phyloP scores from a whole-genome alignment of 2,888 invertebrate genomes.

The Lucinisca nassula region DNA sequence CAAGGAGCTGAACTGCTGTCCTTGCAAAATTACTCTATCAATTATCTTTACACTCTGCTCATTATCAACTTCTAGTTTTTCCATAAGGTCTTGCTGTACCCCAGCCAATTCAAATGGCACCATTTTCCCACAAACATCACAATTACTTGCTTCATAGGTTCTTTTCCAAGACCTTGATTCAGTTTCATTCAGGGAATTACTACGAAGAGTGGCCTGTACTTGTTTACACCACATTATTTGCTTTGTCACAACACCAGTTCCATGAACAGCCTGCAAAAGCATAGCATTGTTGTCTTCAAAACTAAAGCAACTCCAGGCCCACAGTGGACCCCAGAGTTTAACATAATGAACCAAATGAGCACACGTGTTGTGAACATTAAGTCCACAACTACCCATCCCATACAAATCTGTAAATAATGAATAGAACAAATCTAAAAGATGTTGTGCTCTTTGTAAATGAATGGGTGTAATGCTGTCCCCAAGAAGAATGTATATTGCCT shows the following conservation, averaged over 20 bases:
- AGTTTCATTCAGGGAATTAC: background rate
- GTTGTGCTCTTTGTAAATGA: constrained; percentile 34
- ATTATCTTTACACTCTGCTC: background rate
- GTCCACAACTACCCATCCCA: constrained; percentile 42
- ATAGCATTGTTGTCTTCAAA: constrained; percentile 37
- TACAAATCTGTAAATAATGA: constrained; percentile 35
- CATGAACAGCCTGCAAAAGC: background rate
- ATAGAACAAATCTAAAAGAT: constrained; percentile 48
- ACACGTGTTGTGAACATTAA: constrained; percentile 60
- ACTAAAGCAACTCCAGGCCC: constrained; percentile 49
- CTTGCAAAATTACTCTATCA: background rate
- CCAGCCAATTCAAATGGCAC: background rate
- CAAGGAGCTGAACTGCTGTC: background rate
- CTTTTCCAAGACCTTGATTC: background rate
- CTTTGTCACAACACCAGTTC: background rate
- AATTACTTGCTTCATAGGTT: background rate
- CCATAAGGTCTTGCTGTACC: background rate
- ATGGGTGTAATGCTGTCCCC: constrained; percentile 54
- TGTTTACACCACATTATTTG: background rate
- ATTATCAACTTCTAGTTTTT: background rate
- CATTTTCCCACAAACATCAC: background rate
- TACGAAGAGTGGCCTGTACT: background rate
- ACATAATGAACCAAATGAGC: constrained; percentile 38
- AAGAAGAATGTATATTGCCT: constrained; percentile 64
- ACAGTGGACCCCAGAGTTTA: constrained; percentile 24